Evolutionary conservation across 2,113 vertebrate genomes (phyloP), one percentile per base, ranked within the genome.

Genomic region (Psilopogon haemacephalus): DNA sequence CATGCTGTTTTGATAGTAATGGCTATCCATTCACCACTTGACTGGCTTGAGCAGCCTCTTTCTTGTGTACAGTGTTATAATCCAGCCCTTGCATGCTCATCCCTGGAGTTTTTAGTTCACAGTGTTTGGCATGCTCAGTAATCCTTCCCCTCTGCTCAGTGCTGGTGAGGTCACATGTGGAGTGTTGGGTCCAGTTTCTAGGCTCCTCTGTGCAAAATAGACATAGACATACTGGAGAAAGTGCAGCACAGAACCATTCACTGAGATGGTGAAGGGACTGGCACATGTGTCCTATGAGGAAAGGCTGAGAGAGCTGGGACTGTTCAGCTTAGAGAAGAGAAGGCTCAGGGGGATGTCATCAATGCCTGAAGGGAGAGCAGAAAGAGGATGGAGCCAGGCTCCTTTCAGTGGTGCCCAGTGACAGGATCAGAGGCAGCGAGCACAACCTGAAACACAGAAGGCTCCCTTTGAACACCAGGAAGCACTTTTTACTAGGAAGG

Each of bases 101-200:
- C 20, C 16, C 5, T 2, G 20, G n/a, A 76, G 33, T 20, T 48
- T 24, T 48, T 70, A 83, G 38, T 44, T 56, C 35, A 40, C 40
- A 38, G 21, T 0, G 0, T 21, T 71, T 1, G 0, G 21, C 13
- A 9, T 67, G 46, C 14, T 58, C 2, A 1, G 18, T 46, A 42
- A n/a, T 64, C 21, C 35, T 63, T 69, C 16, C n/a, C 12, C 8
- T 86, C 48, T 46, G 28, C 35, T 86, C 8, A 38, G 67, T 15
- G 33, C 48, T 52, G 59, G 20, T 52, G 83, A 67, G 32, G 27
- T 58, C 32, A 26, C 18, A 5, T 23, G 42, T 33, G 46, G 54
- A 76, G 23, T 16, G 9, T 5, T 48, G 21, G 2, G 15, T 71
- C 44, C 15, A 6, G 16, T 65, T 87, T 74, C 23, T 52, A 23